Evolutionary conservation across 2,888 invertebrate species (phyloP), one percentile per base, ranked within the genome.

Genomic region (Trypoxylon attenuatum): DNA sequence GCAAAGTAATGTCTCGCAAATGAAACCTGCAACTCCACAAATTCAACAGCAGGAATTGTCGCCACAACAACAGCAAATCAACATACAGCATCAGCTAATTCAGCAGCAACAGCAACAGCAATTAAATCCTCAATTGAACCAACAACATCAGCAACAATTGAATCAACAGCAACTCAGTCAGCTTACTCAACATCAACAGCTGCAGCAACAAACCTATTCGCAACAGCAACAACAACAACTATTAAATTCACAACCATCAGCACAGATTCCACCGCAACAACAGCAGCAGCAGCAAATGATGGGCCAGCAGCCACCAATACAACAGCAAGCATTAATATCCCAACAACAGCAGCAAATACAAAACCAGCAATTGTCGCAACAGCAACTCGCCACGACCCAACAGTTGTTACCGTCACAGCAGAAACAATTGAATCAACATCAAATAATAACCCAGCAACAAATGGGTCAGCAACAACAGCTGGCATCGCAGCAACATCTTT

Each of bases 391-490:
- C 6, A 62, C 79, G 38, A 42, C 66, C n/a, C 87, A 88, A 3
- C 88, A 88, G 63, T 84, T 88, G 68, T 76, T 74, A 33, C 76
- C 80, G 23, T 58, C 70, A 10, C 83, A 83, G 61, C 87, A 86
- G 10, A 90, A 89, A 49, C 78, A 75, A 75, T 65, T 77, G 65
- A 61, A 25, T 39, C 78, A 73, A 41, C 81, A 82, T 42, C 78
- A 77, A 54, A 69, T 80, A 10, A 61, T 71, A 18, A 76, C 82
- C 39, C 87, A 86, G 64, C 87, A 86, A 39, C 89, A 89, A 21
- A 80, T 89, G 3, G 89, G 89, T 69, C 90, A 89, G 62, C 90
- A 90, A 69, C 80, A 77, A 29, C 59, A 73, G 25, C 61, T 77
- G 58, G 56, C 69, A 13, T 79, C 71, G 10, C 78, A 77, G 23